These are phyloP conservation scores for Heteromyza rotundicornis DNA, from an alignment of 2,888 invertebrate species.

Conservation along the genomic window DNA sequence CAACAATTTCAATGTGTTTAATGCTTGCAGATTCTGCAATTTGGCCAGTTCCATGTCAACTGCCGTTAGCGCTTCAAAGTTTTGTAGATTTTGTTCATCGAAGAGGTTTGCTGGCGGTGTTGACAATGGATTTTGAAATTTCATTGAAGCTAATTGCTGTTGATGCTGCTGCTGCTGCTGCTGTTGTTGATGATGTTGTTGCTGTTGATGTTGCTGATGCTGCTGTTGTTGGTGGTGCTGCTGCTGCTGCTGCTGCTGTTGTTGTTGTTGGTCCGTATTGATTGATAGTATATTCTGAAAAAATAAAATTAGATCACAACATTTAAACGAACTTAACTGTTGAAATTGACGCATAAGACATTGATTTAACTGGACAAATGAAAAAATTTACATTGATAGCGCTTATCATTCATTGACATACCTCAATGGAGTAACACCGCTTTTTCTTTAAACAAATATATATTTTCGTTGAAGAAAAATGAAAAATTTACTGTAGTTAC, in stretches of 20 bases:
- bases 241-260: constrained; percentile 37
- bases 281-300: constrained; percentile 56
- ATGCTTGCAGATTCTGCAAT: constrained; percentile 56
- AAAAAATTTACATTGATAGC: no score
- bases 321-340: no score
- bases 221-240: constrained; percentile 31
- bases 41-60: constrained; percentile 58
- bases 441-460: no score
- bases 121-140: constrained; percentile 29
- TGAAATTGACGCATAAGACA: no score
- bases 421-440: no score
- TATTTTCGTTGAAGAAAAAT: no score
- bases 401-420: no score
- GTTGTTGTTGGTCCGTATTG: constrained; percentile 42
- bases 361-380: no score
- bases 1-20: constrained; percentile 56
- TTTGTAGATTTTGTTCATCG: constrained; percentile 39
- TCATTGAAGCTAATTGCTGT: constrained; percentile 26
- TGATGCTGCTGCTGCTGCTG: constrained; percentile 36
- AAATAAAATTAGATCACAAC: no score
- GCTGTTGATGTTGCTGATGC: constrained; percentile 35
- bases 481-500: no score
- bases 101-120: constrained; percentile 35
- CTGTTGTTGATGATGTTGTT: constrained; percentile 33
- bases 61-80: constrained; percentile 43